Evolutionary conservation across 2,113 vertebrate genomes (phyloP), one percentile per base, ranked within the genome.

Genomic region (Empidonax traillii): DNA sequence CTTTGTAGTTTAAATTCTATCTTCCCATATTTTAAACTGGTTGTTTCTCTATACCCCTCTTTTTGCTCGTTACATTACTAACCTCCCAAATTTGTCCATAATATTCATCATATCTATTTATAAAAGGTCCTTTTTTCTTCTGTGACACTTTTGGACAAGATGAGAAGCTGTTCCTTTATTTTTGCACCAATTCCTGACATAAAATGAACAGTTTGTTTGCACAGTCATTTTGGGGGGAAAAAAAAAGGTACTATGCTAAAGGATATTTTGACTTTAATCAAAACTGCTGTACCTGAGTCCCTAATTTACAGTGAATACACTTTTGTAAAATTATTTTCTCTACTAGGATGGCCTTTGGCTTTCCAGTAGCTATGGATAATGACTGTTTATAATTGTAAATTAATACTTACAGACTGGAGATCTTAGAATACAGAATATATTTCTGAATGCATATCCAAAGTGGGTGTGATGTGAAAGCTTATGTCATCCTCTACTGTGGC

Each of bases 251-350:
- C 43, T 67, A 35, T 39, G 79, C 94, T 86, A 81, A 92, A 93
- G 69, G 28, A 52, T 65, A 89, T 96, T 87, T 95, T 94, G 61
- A 84, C 90, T 96, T 94, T 94, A 92, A 94, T 97, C 71, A 90
- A 55, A 93, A 86, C 33, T 56, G 66, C 14, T 15, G 7, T 80
- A 39, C 10, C 19, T 28, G 56, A 81, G 65, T 66, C n/a, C 49
- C 53, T 91, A 47, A 68, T 96, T 96, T 93, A 83, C 31, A 56
- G 49, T 43, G 49, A 87, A 84, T 77, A 77, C 49, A 85, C 5
- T 77, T 61, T 14, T 23, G 73, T 91, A 78, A 90, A 94, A 83
- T 92, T 77, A 73, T 94, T 96, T 96, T 87, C 47, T 91, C 41
- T 94, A 39, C 71, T 72, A 83, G 65, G 87, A 79, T 0, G 4